Conservation (phyloP, 2,888 invertebrate genomes). For the Anarsia innoxiella region DNA sequence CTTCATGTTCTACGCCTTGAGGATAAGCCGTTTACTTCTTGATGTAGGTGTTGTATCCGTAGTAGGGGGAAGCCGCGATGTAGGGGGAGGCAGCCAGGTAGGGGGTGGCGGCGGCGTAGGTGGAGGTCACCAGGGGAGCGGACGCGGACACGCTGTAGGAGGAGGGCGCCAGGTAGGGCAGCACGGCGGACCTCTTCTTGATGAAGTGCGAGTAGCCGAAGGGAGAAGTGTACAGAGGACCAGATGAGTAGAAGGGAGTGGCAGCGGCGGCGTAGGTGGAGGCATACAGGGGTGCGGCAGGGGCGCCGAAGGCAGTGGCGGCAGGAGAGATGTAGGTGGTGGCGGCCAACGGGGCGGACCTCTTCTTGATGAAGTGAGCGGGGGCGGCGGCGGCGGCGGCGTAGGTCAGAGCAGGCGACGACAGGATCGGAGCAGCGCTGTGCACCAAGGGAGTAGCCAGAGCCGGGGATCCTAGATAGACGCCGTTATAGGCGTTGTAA, state of each 20-base stretch:
- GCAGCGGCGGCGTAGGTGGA: background rate
- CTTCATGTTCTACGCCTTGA: background rate
- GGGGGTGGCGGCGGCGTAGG: background rate
- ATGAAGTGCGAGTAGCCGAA: constrained; percentile 6
- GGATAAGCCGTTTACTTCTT: constrained; percentile 8
- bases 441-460: constrained; percentile 4
- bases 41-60: constrained; percentile 5
- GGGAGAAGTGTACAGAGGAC: constrained; percentile 1
- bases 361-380: constrained; percentile 11
- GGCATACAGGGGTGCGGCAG: background rate
- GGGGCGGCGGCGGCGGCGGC: constrained; percentile 6
- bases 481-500: background rate
- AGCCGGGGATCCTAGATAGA: constrained; percentile 3
- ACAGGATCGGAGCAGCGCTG: background rate
- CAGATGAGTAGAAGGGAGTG: background rate
- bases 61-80: background rate
- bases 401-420: constrained; percentile 3
- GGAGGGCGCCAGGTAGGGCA: constrained; percentile 4
- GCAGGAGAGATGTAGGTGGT: constrained; percentile 6
- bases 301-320: background rate
- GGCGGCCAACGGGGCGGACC: constrained; percentile 1
- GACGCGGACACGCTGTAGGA: constrained; percentile 6
- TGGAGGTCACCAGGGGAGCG: constrained; percentile 4
- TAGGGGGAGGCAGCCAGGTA: background rate
- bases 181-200: constrained; percentile 6